Conservation (phyloP, 2,888 invertebrate species). For the Eupithecia centaureata region DNA sequence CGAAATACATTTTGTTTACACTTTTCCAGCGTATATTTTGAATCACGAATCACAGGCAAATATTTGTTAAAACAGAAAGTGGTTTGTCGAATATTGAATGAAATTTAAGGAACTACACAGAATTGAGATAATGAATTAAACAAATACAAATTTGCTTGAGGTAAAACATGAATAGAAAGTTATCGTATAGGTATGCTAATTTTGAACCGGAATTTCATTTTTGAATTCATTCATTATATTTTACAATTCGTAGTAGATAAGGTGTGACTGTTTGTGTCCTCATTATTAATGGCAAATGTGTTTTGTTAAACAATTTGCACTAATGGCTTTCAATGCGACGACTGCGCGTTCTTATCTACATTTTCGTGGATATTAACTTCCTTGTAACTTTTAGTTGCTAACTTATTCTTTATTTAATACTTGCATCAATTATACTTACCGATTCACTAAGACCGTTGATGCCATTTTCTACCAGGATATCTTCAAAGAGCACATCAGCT, state of each 20-base stretch:
- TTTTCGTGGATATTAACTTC: not conserved
- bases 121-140: not conserved
- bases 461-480: conserved; percentile 75
- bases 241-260: not conserved
- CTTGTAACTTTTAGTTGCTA: not conserved
- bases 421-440: conserved; percentile 58
- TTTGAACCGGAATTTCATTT: conserved; percentile 11
- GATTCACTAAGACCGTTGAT: conserved; percentile 61
- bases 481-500: conserved; percentile 77
- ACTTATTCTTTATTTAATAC: not conserved
- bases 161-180: conserved; percentile 41
- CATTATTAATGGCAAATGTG: not conserved
- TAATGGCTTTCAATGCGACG: not conserved
- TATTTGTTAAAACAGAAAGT: not conserved
- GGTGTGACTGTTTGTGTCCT: not conserved
- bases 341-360: not conserved
- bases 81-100: not conserved
- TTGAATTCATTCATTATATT: not conserved
- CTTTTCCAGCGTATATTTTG: not conserved
- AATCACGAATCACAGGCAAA: not conserved
- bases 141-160: conserved; percentile 6
- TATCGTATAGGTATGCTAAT: conserved; percentile 13
- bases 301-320: not conserved
- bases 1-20: not conserved
- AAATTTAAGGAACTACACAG: not conserved